Evolutionary conservation across 2,113 vertebrate species (phyloP).

Genomic region (Echinops telfairi): DNA sequence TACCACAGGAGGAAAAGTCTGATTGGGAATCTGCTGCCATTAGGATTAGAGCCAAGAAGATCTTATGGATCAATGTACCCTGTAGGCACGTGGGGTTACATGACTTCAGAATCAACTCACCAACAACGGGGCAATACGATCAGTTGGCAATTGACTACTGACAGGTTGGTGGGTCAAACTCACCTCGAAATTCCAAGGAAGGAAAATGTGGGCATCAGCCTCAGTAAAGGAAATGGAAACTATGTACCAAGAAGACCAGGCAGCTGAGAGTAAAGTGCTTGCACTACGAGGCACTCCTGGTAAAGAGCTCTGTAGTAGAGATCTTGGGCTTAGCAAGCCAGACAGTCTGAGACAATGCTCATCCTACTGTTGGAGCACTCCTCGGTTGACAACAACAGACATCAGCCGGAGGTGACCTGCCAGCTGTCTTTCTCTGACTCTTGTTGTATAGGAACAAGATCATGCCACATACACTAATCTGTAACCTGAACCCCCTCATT

Average conservation of each 20-base stretch:
- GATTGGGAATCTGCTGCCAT: background rate
- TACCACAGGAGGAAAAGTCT: background rate
- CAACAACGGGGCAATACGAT: background rate
- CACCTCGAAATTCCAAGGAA: background rate
- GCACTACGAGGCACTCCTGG: background rate
- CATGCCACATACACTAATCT: background rate
- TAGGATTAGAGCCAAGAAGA: background rate
- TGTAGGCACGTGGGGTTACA: background rate
- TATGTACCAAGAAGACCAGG: background rate
- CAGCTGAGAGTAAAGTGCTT: background rate
- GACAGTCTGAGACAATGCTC: background rate
- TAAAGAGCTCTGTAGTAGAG: constrained; percentile 12
- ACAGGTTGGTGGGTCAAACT: background rate
- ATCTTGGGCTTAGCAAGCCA: background rate
- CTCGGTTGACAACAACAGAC: constrained; percentile 47
- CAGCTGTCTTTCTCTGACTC: background rate
- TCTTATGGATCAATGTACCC: background rate
- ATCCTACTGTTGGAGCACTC: background rate
- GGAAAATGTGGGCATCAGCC: background rate
- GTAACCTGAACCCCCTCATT: background rate
- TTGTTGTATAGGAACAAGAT: background rate
- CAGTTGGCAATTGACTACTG: background rate
- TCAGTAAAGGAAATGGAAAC: background rate
- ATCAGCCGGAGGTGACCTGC: background rate
- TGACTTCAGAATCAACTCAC: background rate